Evolutionary conservation across 2,113 vertebrate genomes (phyloP).

Genomic region (Plestiodon gilberti): DNA sequence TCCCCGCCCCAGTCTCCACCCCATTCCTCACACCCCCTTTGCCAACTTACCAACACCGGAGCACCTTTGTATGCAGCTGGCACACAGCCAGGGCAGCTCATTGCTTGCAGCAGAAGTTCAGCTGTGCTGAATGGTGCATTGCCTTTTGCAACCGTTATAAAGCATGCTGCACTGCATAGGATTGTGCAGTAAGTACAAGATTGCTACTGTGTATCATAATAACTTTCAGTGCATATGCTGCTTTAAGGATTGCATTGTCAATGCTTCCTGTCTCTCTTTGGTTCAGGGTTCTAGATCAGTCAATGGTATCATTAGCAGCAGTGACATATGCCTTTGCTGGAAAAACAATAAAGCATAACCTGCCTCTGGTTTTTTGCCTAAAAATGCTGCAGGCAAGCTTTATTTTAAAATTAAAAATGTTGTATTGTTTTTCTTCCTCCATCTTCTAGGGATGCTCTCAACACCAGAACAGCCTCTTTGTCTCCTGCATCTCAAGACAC

Average conservation of each 20-base stretch:
- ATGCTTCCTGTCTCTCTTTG: too few species aligned
- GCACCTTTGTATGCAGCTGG: too few species aligned
- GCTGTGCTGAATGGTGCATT: too few species aligned
- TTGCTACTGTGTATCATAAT: background rate
- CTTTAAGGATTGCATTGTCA: background rate
- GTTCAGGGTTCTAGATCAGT: too few species aligned
- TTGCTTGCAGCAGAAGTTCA: too few species aligned
- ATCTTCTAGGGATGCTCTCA: background rate
- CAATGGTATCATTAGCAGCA: background rate
- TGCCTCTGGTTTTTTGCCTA: background rate
- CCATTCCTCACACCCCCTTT: too few species aligned
- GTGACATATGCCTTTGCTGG: background rate
- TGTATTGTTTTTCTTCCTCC: background rate
- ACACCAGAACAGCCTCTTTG: background rate
- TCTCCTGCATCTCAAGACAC: background rate
- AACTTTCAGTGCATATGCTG: background rate
- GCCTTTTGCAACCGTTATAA: too few species aligned
- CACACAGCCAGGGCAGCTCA: too few species aligned
- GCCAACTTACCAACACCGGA: too few species aligned
- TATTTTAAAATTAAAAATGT: slow-evolving; percentile 28
- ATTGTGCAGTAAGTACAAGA: background rate
- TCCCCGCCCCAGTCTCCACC: too few species aligned
- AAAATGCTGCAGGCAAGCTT: too few species aligned
- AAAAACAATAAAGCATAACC: slow-evolving; percentile 3
- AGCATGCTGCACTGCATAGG: background rate